phyloP scores from a whole-genome alignment of 2,888 invertebrate species.

The Caenorhabditis auriculariae region DNA sequence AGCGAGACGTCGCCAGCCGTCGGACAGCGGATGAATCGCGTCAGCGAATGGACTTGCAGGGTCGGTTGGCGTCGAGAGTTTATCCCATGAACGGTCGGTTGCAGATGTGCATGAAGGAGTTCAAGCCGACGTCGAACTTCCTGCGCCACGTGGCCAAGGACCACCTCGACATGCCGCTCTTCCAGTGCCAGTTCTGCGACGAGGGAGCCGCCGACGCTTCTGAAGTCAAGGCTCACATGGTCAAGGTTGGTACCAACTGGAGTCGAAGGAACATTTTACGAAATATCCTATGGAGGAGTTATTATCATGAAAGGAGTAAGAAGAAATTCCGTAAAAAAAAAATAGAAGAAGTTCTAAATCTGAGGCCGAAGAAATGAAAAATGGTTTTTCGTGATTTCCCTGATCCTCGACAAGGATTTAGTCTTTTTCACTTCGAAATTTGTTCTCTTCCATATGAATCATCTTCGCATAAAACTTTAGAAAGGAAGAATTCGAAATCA shows the following conservation, averaged over 20 bases:
- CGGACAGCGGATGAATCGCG: constrained; percentile 3
- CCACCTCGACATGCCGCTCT: constrained; percentile 55
- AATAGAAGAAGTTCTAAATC: too few species aligned
- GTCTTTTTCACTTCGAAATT: too few species aligned
- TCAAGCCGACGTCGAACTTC: constrained; percentile 47
- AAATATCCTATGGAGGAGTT: not conserved
- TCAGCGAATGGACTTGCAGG: constrained; percentile 23
- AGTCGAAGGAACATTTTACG: not conserved
- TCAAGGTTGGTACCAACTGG: constrained; percentile 13
- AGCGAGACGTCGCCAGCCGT: too few species aligned
- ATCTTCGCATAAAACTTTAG: too few species aligned
- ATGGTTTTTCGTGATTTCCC: too few species aligned
- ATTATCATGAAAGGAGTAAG: not conserved
- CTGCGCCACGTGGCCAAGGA: constrained; percentile 50
- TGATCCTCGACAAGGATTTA: too few species aligned
- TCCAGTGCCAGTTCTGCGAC: constrained; percentile 44
- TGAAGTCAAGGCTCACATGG: constrained; percentile 40
- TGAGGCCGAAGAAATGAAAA: too few species aligned
- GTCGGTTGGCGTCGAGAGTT: not conserved
- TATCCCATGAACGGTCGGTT: not conserved
- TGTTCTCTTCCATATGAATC: too few species aligned
- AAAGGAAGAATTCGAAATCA: too few species aligned
- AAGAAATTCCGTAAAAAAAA: not conserved
- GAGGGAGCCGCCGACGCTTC: constrained; percentile 39
- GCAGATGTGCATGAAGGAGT: constrained; percentile 37